A percentile compares a stretch with the other conserved stretches of the same genome.
phyloP scores from a whole-genome alignment of 2,888 invertebrate genomes.

The Ethmia dodecea region DNA sequence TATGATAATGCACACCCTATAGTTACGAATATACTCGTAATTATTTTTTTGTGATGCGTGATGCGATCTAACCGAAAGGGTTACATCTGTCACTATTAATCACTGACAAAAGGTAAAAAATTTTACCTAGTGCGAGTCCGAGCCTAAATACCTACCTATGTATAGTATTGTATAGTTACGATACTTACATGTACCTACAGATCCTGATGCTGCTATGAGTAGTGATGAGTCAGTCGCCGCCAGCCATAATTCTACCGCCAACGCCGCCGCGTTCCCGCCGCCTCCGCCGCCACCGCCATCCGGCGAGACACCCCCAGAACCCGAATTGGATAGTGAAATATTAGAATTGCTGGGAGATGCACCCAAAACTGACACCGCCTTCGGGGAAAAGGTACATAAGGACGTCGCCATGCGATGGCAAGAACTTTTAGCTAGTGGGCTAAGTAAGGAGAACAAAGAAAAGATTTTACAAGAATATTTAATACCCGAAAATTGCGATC shows the following conservation, averaged over 20 bases:
- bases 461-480: too few relatives aligned
- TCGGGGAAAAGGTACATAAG: background rate
- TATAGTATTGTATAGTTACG: too few relatives aligned
- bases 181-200: too few relatives aligned
- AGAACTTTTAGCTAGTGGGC: slow-evolving; percentile 3
- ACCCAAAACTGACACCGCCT: background rate
- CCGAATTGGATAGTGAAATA: background rate
- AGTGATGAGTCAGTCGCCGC: background rate
- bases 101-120: too few relatives aligned
- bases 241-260: background rate
- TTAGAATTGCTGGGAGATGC: background rate
- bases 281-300: background rate
- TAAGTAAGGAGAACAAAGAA: slow-evolving; percentile 2
- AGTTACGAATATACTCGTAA: too few relatives aligned
- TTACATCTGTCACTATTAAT: too few relatives aligned
- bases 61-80: too few relatives aligned
- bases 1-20: too few relatives aligned
- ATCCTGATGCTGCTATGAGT: too few relatives aligned
- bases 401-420: slow-evolving; percentile 3
- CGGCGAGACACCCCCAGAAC: background rate
- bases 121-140: too few relatives aligned
- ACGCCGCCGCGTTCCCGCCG: background rate
- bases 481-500: too few relatives aligned
- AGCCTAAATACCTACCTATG: background rate
- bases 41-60: too few relatives aligned